Percentiles rank a stretch among this genome's conserved stretches.
Evolutionary conservation across 2,113 vertebrate genomes (phyloP).

Genomic region (Ceyx margarethae): DNA sequence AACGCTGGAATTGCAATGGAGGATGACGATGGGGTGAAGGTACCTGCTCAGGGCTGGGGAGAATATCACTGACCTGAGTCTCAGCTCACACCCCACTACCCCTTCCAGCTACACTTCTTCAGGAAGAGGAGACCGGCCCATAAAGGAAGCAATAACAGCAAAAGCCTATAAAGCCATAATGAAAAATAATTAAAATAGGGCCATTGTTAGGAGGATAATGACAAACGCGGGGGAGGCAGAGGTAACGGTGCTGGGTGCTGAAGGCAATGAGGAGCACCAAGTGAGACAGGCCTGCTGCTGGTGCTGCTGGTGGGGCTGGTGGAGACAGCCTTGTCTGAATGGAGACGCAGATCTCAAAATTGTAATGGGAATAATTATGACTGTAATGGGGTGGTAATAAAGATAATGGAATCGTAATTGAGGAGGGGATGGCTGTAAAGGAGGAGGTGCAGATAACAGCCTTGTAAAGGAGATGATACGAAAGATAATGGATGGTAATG

Average conservation of each 20-base stretch:
- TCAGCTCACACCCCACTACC: background rate
- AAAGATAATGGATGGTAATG: slow-evolving; percentile 72
- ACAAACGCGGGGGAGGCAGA: background rate
- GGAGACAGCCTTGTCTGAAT: slow-evolving; percentile 22
- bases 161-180: background rate
- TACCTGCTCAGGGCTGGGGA: background rate
- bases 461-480: slow-evolving; percentile 58
- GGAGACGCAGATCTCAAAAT: slow-evolving; percentile 51
- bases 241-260: background rate
- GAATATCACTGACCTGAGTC: background rate
- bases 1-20: background rate
- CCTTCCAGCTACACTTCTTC: background rate
- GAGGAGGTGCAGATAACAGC: slow-evolving; percentile 69
- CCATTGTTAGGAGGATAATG: background rate
- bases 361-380: slow-evolving; percentile 74
- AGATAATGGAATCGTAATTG: slow-evolving; percentile 78
- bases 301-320: background rate
- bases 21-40: background rate
- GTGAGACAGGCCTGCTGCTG: background rate
- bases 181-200: slow-evolving; percentile 35
- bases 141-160: slow-evolving; percentile 17
- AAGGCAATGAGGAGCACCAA: background rate
- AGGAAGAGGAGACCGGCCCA: background rate
- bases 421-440: slow-evolving; percentile 68
- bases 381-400: slow-evolving; percentile 70